Conservation (phyloP, 2,888 invertebrate species). For the Marronus borbonicus region DNA sequence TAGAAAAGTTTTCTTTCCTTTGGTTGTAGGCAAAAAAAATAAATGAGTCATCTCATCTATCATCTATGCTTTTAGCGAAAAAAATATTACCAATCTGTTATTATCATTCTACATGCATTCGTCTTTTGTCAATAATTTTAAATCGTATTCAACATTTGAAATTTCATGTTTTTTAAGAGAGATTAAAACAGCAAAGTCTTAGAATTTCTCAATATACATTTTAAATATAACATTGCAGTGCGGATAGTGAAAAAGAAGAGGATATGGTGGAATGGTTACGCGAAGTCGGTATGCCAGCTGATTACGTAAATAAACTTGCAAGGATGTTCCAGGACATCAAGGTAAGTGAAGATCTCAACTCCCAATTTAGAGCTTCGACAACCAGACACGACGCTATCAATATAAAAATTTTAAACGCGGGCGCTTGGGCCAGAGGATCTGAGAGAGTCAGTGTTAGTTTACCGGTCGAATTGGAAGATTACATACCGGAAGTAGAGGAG, state of each 20-base stretch:
- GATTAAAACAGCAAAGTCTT: no score
- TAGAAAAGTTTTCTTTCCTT: no score
- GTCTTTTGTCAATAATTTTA: no score
- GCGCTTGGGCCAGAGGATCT: constrained; percentile 97
- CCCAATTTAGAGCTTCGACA: constrained; percentile 90
- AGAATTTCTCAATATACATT: no score
- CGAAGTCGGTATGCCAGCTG: constrained; percentile 99
- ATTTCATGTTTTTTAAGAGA: no score
- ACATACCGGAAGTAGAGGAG: constrained; percentile 98
- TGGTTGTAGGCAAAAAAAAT: no score
- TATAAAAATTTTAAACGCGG: constrained; percentile 98
- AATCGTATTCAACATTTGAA: no score
- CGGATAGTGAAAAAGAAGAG: constrained; percentile 99
- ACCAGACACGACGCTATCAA: constrained; percentile 91
- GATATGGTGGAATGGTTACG: constrained; percentile 99
- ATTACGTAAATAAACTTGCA: constrained; percentile 98
- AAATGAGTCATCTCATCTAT: no score
- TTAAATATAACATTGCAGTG: constrained; percentile 73
- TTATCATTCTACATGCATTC: no score
- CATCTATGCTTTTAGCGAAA: no score
- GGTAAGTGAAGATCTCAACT: constrained; percentile 96
- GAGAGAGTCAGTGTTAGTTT: constrained; percentile 96
- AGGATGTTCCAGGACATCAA: constrained; percentile 99
- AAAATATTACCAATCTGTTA: no score
- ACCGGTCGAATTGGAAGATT: constrained; percentile 98